Conservation (phyloP, 2,888 invertebrate genomes). For the Darwinula stevensoni region DNA sequence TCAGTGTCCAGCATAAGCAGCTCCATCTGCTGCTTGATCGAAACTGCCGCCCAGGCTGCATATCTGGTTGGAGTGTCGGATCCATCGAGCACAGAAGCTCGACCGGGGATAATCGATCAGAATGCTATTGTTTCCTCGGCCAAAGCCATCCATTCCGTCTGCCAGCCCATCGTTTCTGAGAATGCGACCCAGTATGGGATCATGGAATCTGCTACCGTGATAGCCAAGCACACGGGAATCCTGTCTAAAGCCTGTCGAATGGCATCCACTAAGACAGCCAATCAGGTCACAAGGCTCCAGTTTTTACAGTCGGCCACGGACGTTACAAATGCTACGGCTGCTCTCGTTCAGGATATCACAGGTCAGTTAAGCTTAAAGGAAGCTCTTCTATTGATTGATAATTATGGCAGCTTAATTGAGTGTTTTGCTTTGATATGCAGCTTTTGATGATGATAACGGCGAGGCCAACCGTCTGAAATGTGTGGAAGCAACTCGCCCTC, state of each 20-base stretch:
- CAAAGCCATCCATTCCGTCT: constrained; percentile 65
- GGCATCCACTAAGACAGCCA: constrained; percentile 64
- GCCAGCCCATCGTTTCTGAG: constrained; percentile 37
- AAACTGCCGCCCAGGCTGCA: constrained; percentile 77
- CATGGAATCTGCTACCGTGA: constrained; percentile 48
- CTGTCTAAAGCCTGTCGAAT: constrained; percentile 80
- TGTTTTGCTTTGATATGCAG: too few species aligned
- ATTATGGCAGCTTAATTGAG: too few species aligned
- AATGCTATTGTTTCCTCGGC: constrained; percentile 60
- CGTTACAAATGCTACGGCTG: constrained; percentile 81
- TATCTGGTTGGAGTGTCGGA: constrained; percentile 84
- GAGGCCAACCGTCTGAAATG: constrained; percentile 40
- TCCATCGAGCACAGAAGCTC: constrained; percentile 56
- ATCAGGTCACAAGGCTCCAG: constrained; percentile 74
- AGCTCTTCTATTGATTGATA: too few species aligned
- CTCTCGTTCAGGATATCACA: constrained; percentile 80
- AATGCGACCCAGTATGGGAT: constrained; percentile 35
- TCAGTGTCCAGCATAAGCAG: constrained; percentile 52
- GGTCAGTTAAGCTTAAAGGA: too few species aligned
- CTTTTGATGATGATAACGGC: constrained; percentile 53
- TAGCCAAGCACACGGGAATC: constrained; percentile 84
- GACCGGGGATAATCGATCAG: constrained; percentile 63
- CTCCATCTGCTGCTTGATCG: constrained; percentile 68
- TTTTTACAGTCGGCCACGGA: constrained; percentile 94
- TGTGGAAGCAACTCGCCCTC: constrained; percentile 44